Conservation (phyloP, 2,797 vertebrate genomes). For the Euphonia xanthogaster region DNA sequence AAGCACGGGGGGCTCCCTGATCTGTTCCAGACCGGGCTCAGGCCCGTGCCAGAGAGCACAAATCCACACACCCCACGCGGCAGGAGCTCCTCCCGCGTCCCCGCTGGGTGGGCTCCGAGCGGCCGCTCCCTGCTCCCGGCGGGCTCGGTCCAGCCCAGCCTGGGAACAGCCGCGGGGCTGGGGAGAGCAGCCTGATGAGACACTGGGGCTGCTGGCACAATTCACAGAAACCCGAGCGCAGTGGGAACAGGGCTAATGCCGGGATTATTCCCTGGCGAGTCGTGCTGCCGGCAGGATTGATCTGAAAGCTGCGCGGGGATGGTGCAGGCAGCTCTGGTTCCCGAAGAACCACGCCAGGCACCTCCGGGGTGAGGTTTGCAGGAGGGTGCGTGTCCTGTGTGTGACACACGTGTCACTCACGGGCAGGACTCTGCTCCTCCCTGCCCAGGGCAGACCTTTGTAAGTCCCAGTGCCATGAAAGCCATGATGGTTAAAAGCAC, state of each 20-base stretch:
- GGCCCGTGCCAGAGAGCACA: not conserved
- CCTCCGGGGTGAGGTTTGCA: not conserved
- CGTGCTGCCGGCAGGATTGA: not conserved
- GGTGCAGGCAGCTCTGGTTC: fast-evolving
- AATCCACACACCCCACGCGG: not conserved
- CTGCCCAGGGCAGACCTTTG: too few species aligned
- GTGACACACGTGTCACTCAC: fast-evolving
- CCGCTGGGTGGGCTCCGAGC: not conserved
- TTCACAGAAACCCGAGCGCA: not conserved
- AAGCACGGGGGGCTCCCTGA: not conserved
- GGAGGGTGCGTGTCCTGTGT: fast-evolving
- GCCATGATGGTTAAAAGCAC: fast-evolving
- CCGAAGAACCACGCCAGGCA: not conserved
- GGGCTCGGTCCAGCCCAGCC: fast-evolving
- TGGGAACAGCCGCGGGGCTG: not conserved
- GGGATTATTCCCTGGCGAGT: not conserved
- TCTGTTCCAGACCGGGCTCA: not conserved
- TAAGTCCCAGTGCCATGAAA: fast-evolving
- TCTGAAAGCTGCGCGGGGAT: fast-evolving
- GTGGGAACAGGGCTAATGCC: not conserved
- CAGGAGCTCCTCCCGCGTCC: not conserved
- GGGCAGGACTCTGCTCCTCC: not conserved
- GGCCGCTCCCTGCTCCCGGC: fast-evolving
- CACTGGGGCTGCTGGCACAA: not conserved
- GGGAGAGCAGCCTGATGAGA: not conserved